Base-by-base conservation (phyloP, 2,113 vertebrate species). In the Atlantisia rogersi region DNA sequence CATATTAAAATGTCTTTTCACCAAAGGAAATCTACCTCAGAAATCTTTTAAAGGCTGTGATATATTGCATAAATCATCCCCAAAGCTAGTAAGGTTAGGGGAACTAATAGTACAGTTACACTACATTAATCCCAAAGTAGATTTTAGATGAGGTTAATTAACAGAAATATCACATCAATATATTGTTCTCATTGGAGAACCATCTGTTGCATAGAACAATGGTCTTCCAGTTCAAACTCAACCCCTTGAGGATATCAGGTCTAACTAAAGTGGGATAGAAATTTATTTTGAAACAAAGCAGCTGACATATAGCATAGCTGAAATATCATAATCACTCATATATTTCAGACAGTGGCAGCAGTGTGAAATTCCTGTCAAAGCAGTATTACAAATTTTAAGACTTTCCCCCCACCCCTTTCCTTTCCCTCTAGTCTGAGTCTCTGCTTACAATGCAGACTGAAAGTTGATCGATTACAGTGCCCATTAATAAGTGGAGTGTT, bases 131-230 rank as follows among this genome's bases (percentile, higher is more conserved):
- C 62, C n/a, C 24, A 69, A 44, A 79, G 18, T 28, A 65, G 32
- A 53, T 59, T 32, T 79, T 79, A n/a, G 10, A 40, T 35, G 42
- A 92, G 35, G 52, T 94, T 70, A 93, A 86, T 94, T 92, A 95
- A 85, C 20, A 91, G 67, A 92, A 76, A 86, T 69, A 89, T 10
- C 37, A 59, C 35, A 56, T 44, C 17, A 56, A 50, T 60, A 29
- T 20, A 46, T 8, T 37, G 28, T 40, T 90, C 18, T 67, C 37
- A 44, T 15, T 65, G 65, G 20, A 84, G 55, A 90, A 22, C 15
- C 63, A 32, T 20, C 22, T 85, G 12, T 69, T 87, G 16, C 15
- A 63, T 0, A 50, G 21, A 85, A 20, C 40, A 65, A 31, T 7
- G 13, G n/a, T 90, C n/a, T 53, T 84, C 15, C 56, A 60, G 39